A percentile compares a stretch with the other conserved stretches of the same genome.
phyloP scores from a whole-genome alignment of 2,888 invertebrate genomes.

The Leptothorax acervorum region DNA sequence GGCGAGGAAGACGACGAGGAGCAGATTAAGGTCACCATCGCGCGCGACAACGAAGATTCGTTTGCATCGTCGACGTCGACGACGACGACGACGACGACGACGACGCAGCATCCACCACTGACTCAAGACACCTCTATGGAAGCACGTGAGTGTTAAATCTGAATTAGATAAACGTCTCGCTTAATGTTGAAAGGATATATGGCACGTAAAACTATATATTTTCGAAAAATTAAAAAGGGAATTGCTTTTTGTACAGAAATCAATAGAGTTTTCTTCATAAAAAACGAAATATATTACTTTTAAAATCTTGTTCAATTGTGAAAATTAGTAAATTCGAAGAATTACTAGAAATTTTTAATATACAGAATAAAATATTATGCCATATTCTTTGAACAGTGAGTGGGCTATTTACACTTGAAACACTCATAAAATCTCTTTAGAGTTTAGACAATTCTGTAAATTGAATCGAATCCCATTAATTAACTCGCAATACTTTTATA shows the following conservation, averaged over 20 bases:
- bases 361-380: background rate
- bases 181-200: background rate
- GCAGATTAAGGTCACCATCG: constrained; percentile 73
- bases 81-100: constrained; percentile 72
- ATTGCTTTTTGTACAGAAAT: background rate
- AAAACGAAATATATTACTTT: background rate
- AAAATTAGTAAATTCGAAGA: no score
- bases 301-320: background rate
- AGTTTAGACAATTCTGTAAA: background rate
- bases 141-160: constrained; percentile 78
- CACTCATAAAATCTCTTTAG: background rate
- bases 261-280: background rate
- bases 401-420: background rate
- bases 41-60: constrained; percentile 61
- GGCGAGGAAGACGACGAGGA: constrained; percentile 67
- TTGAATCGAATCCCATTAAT: background rate
- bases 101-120: constrained; percentile 79
- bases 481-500: background rate
- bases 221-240: background rate
- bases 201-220: background rate
- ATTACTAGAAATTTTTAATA: constrained; percentile 1
- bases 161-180: background rate
- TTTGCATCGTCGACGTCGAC: constrained; percentile 66
- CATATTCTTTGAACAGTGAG: background rate
- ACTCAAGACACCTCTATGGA: constrained; percentile 83